These are phyloP conservation scores for Tortrix viridana DNA, from an alignment of 2,888 invertebrate species.

Conservation along the genomic window DNA sequence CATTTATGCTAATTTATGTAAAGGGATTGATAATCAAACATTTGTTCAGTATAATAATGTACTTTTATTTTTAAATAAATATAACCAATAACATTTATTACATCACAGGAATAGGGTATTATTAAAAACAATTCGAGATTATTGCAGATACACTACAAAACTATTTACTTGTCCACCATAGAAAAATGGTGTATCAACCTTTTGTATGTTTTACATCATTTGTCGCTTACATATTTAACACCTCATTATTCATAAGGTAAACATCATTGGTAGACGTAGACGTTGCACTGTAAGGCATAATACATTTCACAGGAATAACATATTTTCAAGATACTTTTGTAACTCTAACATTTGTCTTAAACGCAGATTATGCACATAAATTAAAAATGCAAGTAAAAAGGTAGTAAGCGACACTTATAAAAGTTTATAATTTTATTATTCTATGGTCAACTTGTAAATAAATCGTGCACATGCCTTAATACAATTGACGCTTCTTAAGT, in stretches of 20 bases:
- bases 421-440: conserved; percentile 39
- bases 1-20: no score
- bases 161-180: conserved; percentile 50
- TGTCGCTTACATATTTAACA: conserved; percentile 7
- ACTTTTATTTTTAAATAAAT: conserved; percentile 84
- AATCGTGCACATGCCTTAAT: conserved; percentile 56
- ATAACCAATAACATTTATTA: conserved; percentile 85
- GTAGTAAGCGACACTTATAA: background rate
- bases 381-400: background rate
- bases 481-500: conserved; percentile 77
- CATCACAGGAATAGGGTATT: conserved; percentile 84
- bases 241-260: no score
- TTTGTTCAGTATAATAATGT: conserved; percentile 74
- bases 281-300: no score
- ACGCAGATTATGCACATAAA: background rate
- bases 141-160: conserved; percentile 63
- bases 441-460: conserved; percentile 48
- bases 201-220: conserved; percentile 10
- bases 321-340: no score
- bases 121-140: conserved; percentile 75
- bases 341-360: background rate
- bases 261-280: no score
- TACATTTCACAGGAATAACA: no score
- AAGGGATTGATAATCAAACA: conserved; percentile 37
- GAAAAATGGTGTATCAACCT: conserved; percentile 41